These are phyloP conservation scores for Acanthochromis polyacanthus DNA, from an alignment of 2,113 vertebrate species.

Conservation along the genomic window DNA sequence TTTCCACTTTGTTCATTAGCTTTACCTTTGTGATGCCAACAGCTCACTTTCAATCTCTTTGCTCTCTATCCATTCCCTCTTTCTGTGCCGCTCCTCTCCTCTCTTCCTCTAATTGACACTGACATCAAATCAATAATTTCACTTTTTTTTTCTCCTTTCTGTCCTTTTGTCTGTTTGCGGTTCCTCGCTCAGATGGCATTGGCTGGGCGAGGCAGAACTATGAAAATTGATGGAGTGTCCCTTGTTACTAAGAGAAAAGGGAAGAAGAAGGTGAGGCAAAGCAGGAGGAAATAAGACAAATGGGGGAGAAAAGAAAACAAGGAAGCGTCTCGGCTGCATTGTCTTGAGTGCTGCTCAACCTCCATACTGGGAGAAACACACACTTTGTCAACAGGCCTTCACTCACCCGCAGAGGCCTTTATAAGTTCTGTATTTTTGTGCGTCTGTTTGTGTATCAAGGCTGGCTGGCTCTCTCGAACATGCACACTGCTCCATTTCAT, in stretches of 20 bases:
- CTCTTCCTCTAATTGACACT: conserved; percentile 69
- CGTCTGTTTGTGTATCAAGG: conserved; percentile 38
- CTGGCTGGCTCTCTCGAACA: conserved; percentile 8
- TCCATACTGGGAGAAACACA: conserved; percentile 13
- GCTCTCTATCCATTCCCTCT: conserved; percentile 12
- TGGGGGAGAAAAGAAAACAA: not conserved
- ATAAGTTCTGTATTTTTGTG: conserved; percentile 10
- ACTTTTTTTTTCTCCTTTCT: conserved; percentile 58
- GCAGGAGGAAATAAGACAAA: conserved; percentile 26
- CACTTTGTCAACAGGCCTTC: conserved; percentile 39
- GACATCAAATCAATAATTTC: conserved; percentile 83
- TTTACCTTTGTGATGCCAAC: conserved; percentile 13
- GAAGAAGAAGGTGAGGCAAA: conserved; percentile 4
- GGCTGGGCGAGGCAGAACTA: conserved; percentile 36
- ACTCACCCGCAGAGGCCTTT: conserved; percentile 17
- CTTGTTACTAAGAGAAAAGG: conserved; percentile 37
- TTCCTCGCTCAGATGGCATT: conserved; percentile 60
- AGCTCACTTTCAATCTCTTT: conserved; percentile 22
- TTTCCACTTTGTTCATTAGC: not conserved
- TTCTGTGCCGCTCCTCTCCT: conserved; percentile 32
- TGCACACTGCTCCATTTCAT: conserved; percentile 17
- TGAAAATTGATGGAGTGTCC: conserved; percentile 60
- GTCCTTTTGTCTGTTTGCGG: conserved; percentile 69
- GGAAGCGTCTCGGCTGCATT: not conserved
- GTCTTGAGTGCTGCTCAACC: conserved; percentile 20